These are phyloP conservation scores for Cephus pygmeus DNA, from an alignment of 2,888 invertebrate genomes.

Conservation along the genomic window DNA sequence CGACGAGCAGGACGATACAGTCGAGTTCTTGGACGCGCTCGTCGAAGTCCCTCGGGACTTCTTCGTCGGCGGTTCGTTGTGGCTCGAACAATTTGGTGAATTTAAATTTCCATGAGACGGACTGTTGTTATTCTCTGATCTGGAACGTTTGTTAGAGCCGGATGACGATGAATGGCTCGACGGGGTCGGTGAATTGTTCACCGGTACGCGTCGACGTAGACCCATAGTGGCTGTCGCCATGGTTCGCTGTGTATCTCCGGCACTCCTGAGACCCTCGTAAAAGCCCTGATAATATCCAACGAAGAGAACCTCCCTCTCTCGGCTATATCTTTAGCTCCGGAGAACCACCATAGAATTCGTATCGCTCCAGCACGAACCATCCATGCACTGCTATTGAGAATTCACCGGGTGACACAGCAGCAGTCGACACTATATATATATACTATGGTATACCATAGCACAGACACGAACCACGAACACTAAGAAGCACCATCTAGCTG, in stretches of 20 bases:
- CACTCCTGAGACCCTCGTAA: background rate
- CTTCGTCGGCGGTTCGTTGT: conserved; percentile 57
- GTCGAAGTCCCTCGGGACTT: conserved; percentile 55
- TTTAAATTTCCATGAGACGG: conserved; percentile 63
- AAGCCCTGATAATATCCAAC: background rate
- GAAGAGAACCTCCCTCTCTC: background rate
- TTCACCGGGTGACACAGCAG: background rate
- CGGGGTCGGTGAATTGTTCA: conserved; percentile 53
- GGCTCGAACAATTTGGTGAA: conserved; percentile 44
- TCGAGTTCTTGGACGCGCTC: conserved; percentile 34
- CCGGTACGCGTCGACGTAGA: conserved; percentile 61
- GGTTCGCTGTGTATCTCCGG: conserved; percentile 17
- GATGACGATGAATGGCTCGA: conserved; percentile 46
- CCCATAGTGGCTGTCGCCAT: conserved; percentile 65
- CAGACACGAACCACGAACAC: background rate
- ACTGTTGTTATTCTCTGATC: conserved; percentile 64
- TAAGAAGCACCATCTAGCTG: background rate
- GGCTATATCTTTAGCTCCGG: background rate
- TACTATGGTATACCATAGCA: background rate
- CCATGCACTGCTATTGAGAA: background rate
- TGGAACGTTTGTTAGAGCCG: conserved; percentile 56
- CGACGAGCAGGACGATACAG: background rate
- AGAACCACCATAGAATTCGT: background rate
- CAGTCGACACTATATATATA: background rate
- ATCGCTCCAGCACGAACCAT: background rate